Evolutionary conservation across 35 echinoderm and acorn worm genomes (phyloP), one percentile per base, ranked within the genome.

Genomic region (Patiria miniata): DNA sequence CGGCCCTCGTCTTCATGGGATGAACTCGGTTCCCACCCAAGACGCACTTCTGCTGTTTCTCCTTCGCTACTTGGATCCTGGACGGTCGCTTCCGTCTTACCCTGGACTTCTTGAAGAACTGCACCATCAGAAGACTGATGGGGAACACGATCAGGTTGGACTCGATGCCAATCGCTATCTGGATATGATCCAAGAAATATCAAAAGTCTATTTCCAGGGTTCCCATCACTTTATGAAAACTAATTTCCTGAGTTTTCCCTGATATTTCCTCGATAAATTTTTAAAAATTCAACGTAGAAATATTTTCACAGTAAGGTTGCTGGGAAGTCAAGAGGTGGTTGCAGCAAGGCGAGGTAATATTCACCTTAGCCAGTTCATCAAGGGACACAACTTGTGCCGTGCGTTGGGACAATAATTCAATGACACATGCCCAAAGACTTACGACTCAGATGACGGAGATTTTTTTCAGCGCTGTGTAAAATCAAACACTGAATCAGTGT

Each of bases 131-230:
- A 15, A 99, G 57, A 17, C 80, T 93, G 3, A 95, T 68, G 1
- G 96, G 96, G 39, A 99, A 95, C 19, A 99, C 89, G n/a, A 99
- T 92, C 42, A 99, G 30, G 39, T 83, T 99, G 39, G 96, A 87
- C 77, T 99, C 89, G 26, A 99, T 30, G 16, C 96, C 96, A 52
- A 52, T 53, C 26, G 28, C 51, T 51, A 52, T 51, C 44, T 47
- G 80, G 29, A 47, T 37, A 6, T 30, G 14, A 2, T 37, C 76
- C 16, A 30, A 23, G 39, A 47, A 47, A 47, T 6, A 47, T n/a
- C n/a, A n/a, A n/a, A n/a, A n/a, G n/a, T n/a, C n/a, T n/a, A n/a
- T n/a, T n/a, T n/a, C n/a, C n/a, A n/a, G n/a, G n/a, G n/a, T n/a
- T n/a, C n/a, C n/a, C n/a, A n/a, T n/a, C n/a, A n/a, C n/a, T n/a